These are phyloP conservation scores for Propithecus deckenii DNA, from an alignment of 2,797 vertebrate genomes.

Conservation along the genomic window DNA sequence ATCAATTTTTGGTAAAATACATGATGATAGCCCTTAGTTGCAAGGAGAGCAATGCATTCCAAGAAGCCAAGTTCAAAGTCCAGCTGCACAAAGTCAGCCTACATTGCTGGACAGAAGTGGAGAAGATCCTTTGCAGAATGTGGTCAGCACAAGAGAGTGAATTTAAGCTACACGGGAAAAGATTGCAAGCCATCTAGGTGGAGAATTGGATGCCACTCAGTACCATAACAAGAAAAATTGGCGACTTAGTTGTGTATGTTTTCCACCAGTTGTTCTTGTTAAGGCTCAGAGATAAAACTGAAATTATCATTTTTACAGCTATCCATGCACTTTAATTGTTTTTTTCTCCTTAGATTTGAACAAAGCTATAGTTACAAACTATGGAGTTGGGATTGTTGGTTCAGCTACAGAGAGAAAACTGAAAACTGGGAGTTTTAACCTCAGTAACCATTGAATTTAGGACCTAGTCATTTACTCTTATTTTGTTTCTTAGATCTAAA, in stretches of 20 bases:
- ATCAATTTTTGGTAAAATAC: neutral
- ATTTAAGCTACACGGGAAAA: neutral
- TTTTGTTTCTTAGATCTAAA: conserved; percentile 46
- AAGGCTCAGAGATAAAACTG: neutral
- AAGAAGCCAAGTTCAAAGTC: neutral
- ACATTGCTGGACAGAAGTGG: neutral
- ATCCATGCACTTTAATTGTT: neutral
- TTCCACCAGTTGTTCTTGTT: neutral
- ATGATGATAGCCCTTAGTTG: neutral
- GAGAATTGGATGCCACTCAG: neutral
- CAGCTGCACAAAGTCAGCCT: neutral
- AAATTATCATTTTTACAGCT: neutral
- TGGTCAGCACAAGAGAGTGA: neutral
- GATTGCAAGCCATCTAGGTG: neutral
- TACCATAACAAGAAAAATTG: neutral
- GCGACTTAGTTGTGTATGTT: neutral
- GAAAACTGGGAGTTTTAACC: neutral
- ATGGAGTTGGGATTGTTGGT: neutral
- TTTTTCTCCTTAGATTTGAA: neutral
- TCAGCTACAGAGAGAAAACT: neutral
- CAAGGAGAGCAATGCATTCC: neutral
- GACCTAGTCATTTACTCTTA: neutral
- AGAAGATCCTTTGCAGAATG: neutral
- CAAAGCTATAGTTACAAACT: neutral
- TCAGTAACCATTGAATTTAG: neutral